These are phyloP conservation scores for Anaspis maculata DNA, from an alignment of 2,888 invertebrate genomes.

Conservation along the genomic window DNA sequence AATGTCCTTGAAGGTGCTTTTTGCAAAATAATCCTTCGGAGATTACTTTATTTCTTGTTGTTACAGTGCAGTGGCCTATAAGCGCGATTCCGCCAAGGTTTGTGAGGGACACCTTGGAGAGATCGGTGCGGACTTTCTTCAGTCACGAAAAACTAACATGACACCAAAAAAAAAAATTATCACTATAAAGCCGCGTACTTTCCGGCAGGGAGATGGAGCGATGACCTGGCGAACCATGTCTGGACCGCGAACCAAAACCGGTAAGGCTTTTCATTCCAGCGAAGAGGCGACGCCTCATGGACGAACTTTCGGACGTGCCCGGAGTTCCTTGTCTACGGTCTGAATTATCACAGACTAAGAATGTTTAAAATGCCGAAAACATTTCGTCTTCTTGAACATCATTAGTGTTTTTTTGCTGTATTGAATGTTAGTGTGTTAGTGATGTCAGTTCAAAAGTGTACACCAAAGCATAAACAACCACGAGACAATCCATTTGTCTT, in stretches of 20 bases:
- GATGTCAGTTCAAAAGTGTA: no score
- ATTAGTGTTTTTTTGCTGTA: neutral
- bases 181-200: slow-evolving; percentile 53
- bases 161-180: no score
- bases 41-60: no score
- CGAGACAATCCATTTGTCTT: no score
- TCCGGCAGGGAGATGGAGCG: slow-evolving; percentile 80
- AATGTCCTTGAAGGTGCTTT: no score
- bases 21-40: no score
- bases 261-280: slow-evolving; percentile 75
- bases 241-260: slow-evolving; percentile 61
- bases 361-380: slow-evolving; percentile 4
- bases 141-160: no score
- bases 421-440: slow-evolving; percentile 3
- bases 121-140: no score
- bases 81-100: no score
- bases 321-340: slow-evolving; percentile 19
- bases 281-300: slow-evolving; percentile 67
- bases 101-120: no score
- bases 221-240: slow-evolving; percentile 64
- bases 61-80: no score
- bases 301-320: slow-evolving; percentile 44
- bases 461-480: no score
- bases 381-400: neutral
- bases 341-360: slow-evolving; percentile 9